Evolutionary conservation across 2,888 invertebrate species (phyloP), one percentile per base, ranked within the genome.

Genomic region (Melinaea menophilus): DNA sequence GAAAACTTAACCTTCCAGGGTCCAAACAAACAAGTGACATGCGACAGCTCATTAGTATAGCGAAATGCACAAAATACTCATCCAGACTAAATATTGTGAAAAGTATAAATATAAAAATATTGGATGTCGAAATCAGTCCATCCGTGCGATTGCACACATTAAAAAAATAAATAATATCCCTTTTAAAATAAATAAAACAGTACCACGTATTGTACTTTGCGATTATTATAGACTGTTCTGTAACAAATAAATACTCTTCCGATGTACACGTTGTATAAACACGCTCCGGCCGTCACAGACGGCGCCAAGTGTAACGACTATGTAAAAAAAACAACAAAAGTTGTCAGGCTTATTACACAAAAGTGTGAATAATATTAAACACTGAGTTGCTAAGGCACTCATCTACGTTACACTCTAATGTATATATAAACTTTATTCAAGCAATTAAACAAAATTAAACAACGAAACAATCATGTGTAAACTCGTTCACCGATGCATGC

Each of bases 321-420:
- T 41, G 41, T 41, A 63, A 63, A 63, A 61, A 66, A 68, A 62
- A 61, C 63, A 61, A 65, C 64, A 61, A 66, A 64, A 59, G 57
- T 63, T 54, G 56, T 64, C 56, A 56, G 56, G 58, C 59, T 63
- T 55, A 64, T 67, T 61, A 60, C 62, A 68, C 68, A 71, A 71
- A 79, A 76, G 74, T 77, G 74, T 77, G 80, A 77, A 79, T 78
- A 82, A 80, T 82, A 72, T 77, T 82, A 79, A 82, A 85, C 80
- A 86, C 76, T 85, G 90, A 90, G 89, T 88, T 84, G 90, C 90
- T 90, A 90, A 90, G 90, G 90, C 90, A 90, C 90, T 90, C 90
- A 85, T 73, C 86, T 87, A 87, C 83, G 76, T 84, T 86, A 84
- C 76, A 75, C 79, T 81, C 82, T 83, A 82, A 66, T 79, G 73